These are phyloP conservation scores for Syrmaticus mikado DNA, from an alignment of 2,113 vertebrate species.

Conservation along the genomic window DNA sequence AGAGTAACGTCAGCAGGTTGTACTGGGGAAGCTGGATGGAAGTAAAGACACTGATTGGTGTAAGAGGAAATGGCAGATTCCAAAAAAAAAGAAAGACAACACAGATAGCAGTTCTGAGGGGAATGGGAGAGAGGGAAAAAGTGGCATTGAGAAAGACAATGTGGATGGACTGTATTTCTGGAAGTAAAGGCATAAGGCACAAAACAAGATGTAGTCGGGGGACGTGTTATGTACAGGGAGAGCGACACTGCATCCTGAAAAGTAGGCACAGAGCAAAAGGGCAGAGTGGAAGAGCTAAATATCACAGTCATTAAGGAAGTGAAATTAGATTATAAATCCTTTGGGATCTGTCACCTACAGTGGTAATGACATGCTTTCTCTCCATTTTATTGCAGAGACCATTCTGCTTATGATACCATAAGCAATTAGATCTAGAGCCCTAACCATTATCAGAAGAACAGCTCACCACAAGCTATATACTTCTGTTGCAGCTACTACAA, in stretches of 20 bases:
- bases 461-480: not conserved
- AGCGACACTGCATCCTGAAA: not conserved
- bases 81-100: not conserved
- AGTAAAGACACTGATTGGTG: not conserved
- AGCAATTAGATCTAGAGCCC: not conserved
- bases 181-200: not conserved
- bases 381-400: not conserved
- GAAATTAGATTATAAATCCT: conserved; percentile 43
- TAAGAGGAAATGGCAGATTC: not conserved
- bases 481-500: not conserved
- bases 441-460: not conserved
- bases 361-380: not conserved
- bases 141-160: not conserved
- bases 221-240: not conserved
- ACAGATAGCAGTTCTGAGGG: not conserved
- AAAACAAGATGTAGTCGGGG: not conserved
- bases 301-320: conserved; percentile 32
- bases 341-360: not conserved
- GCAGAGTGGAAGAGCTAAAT: not conserved
- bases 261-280: not conserved
- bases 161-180: not conserved
- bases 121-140: not conserved
- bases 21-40: not conserved
- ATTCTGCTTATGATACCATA: not conserved
- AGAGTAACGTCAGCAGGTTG: not conserved